Evolutionary conservation across 2,113 vertebrate genomes (phyloP).

Genomic region (Chelonoidis abingdonii): DNA sequence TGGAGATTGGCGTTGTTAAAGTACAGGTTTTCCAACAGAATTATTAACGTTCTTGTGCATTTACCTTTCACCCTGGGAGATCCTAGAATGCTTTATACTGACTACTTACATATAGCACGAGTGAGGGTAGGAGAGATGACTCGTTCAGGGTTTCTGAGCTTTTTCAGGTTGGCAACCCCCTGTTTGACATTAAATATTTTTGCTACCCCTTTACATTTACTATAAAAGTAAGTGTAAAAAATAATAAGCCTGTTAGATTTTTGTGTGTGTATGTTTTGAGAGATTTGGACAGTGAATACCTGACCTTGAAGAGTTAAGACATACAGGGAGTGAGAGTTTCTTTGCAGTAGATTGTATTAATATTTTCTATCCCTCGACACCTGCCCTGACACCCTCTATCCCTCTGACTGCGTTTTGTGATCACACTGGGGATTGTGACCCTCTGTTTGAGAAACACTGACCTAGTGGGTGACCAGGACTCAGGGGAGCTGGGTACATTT

Average conservation of each 20-base stretch:
- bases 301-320: background rate
- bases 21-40: background rate
- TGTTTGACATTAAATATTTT: background rate
- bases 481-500: background rate
- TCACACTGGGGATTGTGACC: background rate
- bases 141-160: background rate
- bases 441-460: background rate
- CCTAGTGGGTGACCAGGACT: background rate
- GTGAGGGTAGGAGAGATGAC: background rate
- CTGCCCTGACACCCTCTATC: no score
- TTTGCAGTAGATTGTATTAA: background rate
- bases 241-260: no score
- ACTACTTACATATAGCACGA: background rate
- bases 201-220: background rate
- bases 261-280: background rate
- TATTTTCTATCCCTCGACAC: background rate
- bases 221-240: background rate
- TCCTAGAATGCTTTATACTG: background rate
- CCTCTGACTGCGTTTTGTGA: background rate
- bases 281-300: no score
- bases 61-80: background rate
- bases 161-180: background rate
- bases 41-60: background rate
- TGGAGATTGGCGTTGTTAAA: background rate
- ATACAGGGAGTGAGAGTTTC: background rate